These are phyloP conservation scores for Globodera rostochiensis DNA, from an alignment of 1,140 invertebrate genomes.

Conservation along the genomic window DNA sequence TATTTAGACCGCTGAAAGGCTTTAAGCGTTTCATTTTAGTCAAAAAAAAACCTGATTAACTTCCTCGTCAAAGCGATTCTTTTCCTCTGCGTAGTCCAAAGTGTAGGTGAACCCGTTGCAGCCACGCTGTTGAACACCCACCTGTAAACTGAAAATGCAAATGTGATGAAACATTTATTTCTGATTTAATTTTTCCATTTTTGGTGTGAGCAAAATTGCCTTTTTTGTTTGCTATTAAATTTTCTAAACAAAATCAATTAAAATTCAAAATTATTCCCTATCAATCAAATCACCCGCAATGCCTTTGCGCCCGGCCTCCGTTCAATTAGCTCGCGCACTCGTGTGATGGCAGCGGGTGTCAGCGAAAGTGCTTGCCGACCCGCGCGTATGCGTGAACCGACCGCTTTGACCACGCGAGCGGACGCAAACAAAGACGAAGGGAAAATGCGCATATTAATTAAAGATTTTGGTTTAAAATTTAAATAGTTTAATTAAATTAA, in stretches of 20 bases:
- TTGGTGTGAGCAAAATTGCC: too few relatives aligned
- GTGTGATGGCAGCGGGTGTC: slow-evolving; percentile 54
- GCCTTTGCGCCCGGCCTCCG: slow-evolving; percentile 53
- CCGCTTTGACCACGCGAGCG: slow-evolving; percentile 28
- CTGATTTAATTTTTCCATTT: too few relatives aligned
- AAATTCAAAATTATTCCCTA: neutral
- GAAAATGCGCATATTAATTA: neutral
- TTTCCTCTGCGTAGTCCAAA: slow-evolving; percentile 87
- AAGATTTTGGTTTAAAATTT: neutral
- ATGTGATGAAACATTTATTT: too few relatives aligned
- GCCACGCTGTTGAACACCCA: slow-evolving; percentile 91
- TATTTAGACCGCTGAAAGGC: too few relatives aligned
- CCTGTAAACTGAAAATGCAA: slow-evolving; percentile 68
- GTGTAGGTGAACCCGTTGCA: slow-evolving; percentile 98
- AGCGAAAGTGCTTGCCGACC: slow-evolving; percentile 48
- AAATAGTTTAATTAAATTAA: neutral
- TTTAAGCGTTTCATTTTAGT: neutral
- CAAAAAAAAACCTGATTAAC: slow-evolving; percentile 71
- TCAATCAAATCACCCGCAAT: slow-evolving; percentile 50
- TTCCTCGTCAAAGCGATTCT: slow-evolving; percentile 94
- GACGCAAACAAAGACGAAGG: slow-evolving; percentile 16
- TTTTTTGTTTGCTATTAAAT: neutral
- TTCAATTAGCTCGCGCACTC: slow-evolving; percentile 52
- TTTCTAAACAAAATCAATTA: slow-evolving; percentile 4
- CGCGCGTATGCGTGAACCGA: slow-evolving; percentile 10